A percentile compares a stretch with the other conserved stretches of the same genome.
Conservation (phyloP, 1,140 invertebrate genomes). For the Pseudomyrmex sp. region DNA sequence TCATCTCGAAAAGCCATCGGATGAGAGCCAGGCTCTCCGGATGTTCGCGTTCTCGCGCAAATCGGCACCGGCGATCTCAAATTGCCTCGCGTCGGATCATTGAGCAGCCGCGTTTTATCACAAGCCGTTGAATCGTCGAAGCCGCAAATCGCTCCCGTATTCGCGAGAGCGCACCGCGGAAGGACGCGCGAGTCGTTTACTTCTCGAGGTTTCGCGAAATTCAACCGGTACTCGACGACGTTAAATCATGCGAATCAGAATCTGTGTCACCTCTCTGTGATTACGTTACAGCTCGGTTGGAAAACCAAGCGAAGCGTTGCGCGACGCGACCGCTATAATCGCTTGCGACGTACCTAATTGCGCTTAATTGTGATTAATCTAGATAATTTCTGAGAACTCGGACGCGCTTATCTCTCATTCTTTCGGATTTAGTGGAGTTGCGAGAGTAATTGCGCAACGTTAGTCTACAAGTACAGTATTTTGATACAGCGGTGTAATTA, state of each 20-base stretch:
- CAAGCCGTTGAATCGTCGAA: constrained; percentile 16
- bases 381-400: constrained; percentile 27
- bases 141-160: constrained; percentile 27
- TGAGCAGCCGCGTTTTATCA: constrained; percentile 51
- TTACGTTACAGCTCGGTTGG: constrained; percentile 10
- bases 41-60: constrained; percentile 59
- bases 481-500: background rate
- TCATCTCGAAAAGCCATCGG: constrained; percentile 56
- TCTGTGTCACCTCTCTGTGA: constrained; percentile 20
- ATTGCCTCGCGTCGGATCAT: constrained; percentile 64
- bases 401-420: constrained; percentile 5
- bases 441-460: constrained; percentile 6
- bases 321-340: constrained; percentile 9
- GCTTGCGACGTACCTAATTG: constrained; percentile 31
- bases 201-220: constrained; percentile 32
- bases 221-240: constrained; percentile 13
- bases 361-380: constrained; percentile 48
- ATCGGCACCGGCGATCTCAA: constrained; percentile 67
- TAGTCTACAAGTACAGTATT: background rate
- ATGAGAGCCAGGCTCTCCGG: background rate
- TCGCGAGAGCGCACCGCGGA: background rate
- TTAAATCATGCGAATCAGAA: constrained; percentile 43
- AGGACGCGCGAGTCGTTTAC: constrained; percentile 14
- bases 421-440: background rate
- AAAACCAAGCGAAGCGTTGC: background rate